A percentile compares a stretch with the other conserved stretches of the same genome.
Conservation (phyloP, 2,888 invertebrate species). For the Griposia aprilina region DNA sequence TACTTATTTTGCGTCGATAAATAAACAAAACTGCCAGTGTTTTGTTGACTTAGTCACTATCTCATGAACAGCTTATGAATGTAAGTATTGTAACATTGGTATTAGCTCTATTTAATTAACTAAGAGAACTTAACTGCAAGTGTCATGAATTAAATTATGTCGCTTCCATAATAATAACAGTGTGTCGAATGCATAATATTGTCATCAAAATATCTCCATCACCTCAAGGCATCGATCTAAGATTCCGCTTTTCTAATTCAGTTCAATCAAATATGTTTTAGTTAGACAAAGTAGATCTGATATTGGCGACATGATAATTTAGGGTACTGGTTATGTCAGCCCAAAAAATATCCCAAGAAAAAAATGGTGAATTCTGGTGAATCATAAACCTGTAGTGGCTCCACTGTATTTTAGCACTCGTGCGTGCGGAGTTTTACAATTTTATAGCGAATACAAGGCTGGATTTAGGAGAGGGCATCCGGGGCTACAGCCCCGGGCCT, state of each 20-base stretch:
- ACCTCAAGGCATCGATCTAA: slow-evolving; percentile 8
- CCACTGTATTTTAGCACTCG: too few relatives aligned
- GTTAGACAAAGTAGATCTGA: not conserved
- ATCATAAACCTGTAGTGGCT: not conserved
- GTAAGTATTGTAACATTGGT: slow-evolving; percentile 29
- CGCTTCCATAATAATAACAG: not conserved
- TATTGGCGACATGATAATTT: not conserved
- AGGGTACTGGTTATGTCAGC: not conserved
- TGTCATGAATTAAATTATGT: not conserved
- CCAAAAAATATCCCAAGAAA: not conserved
- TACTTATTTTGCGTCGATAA: not conserved
- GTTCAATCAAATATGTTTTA: not conserved
- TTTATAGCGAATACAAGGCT: too few relatives aligned
- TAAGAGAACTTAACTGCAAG: too few relatives aligned
- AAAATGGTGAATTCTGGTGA: slow-evolving; percentile 6
- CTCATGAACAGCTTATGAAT: slow-evolving; percentile 15
- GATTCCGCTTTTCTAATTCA: not conserved
- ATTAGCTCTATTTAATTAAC: not conserved
- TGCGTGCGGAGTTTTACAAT: too few relatives aligned
- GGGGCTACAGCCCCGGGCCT: too few relatives aligned
- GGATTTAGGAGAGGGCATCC: too few relatives aligned
- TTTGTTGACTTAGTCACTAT: slow-evolving; percentile 52
- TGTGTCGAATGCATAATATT: not conserved
- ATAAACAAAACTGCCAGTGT: slow-evolving; percentile 48
- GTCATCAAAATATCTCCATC: slow-evolving; percentile 1